Conservation (phyloP, 2,888 invertebrate species). For the Cepaea hortensis region DNA sequence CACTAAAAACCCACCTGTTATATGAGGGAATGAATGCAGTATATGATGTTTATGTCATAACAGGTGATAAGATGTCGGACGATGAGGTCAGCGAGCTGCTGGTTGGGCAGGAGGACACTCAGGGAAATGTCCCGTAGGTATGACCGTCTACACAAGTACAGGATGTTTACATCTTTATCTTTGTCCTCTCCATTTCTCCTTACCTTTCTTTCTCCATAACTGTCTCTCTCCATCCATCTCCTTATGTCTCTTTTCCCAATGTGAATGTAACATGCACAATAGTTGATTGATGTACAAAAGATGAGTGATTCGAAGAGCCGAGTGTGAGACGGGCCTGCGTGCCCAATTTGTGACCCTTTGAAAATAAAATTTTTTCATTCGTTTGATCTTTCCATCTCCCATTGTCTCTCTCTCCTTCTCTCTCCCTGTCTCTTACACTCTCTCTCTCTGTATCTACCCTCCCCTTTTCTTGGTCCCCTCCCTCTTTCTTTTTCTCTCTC, state of each 20-base stretch:
- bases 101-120: slow-evolving; percentile 97
- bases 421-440: not conserved
- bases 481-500: not conserved
- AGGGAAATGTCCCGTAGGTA: slow-evolving; percentile 95
- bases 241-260: not conserved
- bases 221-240: not conserved
- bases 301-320: too few species aligned
- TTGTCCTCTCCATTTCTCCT: not conserved
- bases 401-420: not conserved
- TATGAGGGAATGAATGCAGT: too few species aligned
- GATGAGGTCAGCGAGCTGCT: slow-evolving; percentile 95
- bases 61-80: slow-evolving; percentile 95
- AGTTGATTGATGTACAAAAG: too few species aligned
- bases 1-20: too few species aligned
- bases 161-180: not conserved
- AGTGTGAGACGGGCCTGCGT: too few species aligned
- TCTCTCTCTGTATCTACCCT: not conserved
- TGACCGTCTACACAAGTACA: not conserved
- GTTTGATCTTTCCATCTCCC: too few species aligned
- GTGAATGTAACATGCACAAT: too few species aligned
- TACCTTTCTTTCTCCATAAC: not conserved
- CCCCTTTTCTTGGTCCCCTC: not conserved
- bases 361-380: too few species aligned
- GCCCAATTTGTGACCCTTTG: too few species aligned
- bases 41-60: slow-evolving; percentile 23